Conservation (phyloP, 1,140 invertebrate genomes). For the Hormaphis cornu region DNA sequence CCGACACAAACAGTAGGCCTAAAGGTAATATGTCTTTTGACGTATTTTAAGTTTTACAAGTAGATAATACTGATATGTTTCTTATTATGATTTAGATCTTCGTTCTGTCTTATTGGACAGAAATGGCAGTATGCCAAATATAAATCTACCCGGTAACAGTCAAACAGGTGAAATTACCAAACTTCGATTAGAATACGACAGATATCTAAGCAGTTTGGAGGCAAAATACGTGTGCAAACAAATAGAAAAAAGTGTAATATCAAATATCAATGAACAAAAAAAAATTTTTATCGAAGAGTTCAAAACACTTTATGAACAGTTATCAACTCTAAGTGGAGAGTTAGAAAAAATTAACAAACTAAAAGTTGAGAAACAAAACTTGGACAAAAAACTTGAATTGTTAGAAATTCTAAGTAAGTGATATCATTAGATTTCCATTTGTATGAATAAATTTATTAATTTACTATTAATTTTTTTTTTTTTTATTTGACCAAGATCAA, state of each 20-base stretch:
- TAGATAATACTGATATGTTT: neutral
- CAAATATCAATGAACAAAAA: conserved; percentile 13
- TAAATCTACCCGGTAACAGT: neutral
- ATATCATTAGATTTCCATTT: neutral
- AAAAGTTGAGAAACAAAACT: neutral
- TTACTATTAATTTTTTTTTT: neutral
- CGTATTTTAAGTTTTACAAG: neutral
- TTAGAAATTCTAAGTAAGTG: neutral
- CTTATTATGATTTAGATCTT: neutral
- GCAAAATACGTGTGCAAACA: neutral
- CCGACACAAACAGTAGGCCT: neutral
- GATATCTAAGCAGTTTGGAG: neutral
- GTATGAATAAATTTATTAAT: neutral
- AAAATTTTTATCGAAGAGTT: neutral
- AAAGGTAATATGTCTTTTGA: neutral
- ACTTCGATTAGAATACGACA: neutral
- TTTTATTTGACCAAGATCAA: neutral
- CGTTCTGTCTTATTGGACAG: neutral
- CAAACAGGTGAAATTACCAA: neutral
- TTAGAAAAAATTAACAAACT: neutral
- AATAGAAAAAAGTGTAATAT: neutral
- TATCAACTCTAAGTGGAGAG: neutral
- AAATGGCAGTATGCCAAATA: conserved; percentile 2
- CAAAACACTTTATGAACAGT: neutral
- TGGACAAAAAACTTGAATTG: neutral